phyloP scores from a whole-genome alignment of 2,113 vertebrate genomes.

The Melanocharis versteri region DNA sequence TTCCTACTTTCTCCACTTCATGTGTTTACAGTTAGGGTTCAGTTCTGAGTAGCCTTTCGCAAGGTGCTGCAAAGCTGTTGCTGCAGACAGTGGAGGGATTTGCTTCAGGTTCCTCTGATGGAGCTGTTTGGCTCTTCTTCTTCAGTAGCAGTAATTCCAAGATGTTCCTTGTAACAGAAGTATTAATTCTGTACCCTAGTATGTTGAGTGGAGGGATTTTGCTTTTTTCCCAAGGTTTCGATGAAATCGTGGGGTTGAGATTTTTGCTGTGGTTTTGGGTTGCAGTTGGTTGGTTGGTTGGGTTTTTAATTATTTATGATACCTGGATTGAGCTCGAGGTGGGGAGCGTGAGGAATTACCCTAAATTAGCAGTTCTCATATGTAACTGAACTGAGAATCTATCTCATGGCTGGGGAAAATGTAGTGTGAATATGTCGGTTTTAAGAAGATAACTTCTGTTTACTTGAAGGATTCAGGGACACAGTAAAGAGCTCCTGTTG shows the following conservation, averaged over 20 bases:
- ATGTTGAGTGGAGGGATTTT: neutral
- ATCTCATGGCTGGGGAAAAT: neutral
- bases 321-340: neutral
- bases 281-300: neutral
- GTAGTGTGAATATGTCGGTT: neutral
- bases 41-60: neutral
- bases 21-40: neutral
- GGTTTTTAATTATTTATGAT: neutral
- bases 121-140: neutral
- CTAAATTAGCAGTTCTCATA: neutral
- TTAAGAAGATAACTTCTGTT: neutral
- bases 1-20: neutral
- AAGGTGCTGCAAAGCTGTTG: neutral
- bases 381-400: neutral
- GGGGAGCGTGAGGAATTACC: neutral
- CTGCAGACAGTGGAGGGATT: neutral
- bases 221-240: neutral
- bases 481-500: conserved; percentile 84
- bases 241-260: neutral
- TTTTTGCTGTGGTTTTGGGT: neutral
- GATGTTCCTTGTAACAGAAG: neutral
- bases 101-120: neutral
- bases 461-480: conserved; percentile 79
- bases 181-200: neutral
- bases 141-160: neutral